A percentile compares a stretch with the other conserved stretches of the same genome.
Evolutionary conservation across 2,113 vertebrate species (phyloP).

Genomic region (Corapipo altera): DNA sequence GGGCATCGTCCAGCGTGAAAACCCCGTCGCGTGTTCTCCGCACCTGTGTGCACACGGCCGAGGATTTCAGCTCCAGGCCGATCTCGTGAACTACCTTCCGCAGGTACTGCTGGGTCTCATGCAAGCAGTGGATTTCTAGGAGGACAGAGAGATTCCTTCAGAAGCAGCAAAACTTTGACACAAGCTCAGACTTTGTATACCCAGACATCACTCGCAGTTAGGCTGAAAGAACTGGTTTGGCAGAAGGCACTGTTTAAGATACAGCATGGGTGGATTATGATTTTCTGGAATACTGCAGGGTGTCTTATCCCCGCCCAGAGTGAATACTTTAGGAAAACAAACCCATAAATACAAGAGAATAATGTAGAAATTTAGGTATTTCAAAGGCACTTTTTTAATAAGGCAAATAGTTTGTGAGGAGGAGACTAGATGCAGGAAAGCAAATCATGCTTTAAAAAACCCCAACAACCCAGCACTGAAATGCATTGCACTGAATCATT

Average conservation of each 20-base stretch:
- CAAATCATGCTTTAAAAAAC: neutral
- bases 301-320: neutral
- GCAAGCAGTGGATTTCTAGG: conserved; percentile 89
- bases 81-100: conserved; percentile 89
- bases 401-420: neutral
- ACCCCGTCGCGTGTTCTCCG: conserved; percentile 83
- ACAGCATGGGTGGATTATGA: neutral
- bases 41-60: conserved; percentile 83
- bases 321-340: neutral
- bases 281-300: neutral
- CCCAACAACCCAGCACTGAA: neutral
- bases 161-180: neutral
- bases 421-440: neutral
- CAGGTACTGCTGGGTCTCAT: conserved; percentile 91
- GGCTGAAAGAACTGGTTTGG: neutral
- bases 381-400: neutral
- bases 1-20: conserved; percentile 82
- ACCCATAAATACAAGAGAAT: neutral
- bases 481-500: neutral
- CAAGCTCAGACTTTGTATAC: neutral
- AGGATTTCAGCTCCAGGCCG: conserved; percentile 88
- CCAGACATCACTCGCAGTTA: neutral
- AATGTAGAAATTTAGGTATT: neutral
- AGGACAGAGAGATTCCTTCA: neutral
- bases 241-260: neutral